A percentile compares a stretch with the other conserved stretches of the same genome.
phyloP scores from a whole-genome alignment of 2,888 invertebrate species.

The Anticlea derivata region DNA sequence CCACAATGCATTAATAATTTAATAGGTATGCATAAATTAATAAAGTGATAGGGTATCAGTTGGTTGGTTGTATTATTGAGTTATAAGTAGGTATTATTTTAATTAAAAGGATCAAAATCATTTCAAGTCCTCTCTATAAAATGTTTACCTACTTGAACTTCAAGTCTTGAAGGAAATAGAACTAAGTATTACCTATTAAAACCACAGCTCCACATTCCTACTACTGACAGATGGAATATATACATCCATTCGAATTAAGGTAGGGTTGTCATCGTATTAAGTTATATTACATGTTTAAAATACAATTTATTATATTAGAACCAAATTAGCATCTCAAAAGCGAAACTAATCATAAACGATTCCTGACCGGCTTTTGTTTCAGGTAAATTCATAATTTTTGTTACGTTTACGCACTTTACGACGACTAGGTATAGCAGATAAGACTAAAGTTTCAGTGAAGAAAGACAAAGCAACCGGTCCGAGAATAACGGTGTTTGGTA shows the following conservation, averaged over 20 bases:
- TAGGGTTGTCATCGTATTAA: slow-evolving; percentile 46
- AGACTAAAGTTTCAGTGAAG: slow-evolving; percentile 13
- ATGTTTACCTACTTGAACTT: not conserved
- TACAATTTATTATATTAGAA: slow-evolving; percentile 63
- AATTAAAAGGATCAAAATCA: not conserved
- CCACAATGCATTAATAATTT: too few species aligned
- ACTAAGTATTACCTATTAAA: slow-evolving; percentile 4
- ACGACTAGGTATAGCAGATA: slow-evolving; percentile 11
- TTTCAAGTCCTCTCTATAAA: not conserved
- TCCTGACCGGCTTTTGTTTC: slow-evolving; percentile 42
- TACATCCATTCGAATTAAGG: slow-evolving; percentile 25
- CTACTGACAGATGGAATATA: slow-evolving; percentile 17
- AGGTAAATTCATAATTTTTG: slow-evolving; percentile 49
- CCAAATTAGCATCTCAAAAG: slow-evolving; percentile 62
- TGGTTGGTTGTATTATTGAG: too few species aligned
- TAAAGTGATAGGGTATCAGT: too few species aligned
- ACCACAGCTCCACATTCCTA: slow-evolving; percentile 11
- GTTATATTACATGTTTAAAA: slow-evolving; percentile 54
- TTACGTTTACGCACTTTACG: slow-evolving; percentile 40
- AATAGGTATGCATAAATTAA: too few species aligned
- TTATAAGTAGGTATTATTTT: too few species aligned
- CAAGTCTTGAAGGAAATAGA: slow-evolving; percentile 5
- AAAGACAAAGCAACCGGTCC: slow-evolving; percentile 17
- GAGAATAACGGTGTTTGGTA: slow-evolving; percentile 35
- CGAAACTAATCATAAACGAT: slow-evolving; percentile 56